Base-by-base conservation (phyloP, 2,113 vertebrate species). In the Forbesichthys agassizii region DNA sequence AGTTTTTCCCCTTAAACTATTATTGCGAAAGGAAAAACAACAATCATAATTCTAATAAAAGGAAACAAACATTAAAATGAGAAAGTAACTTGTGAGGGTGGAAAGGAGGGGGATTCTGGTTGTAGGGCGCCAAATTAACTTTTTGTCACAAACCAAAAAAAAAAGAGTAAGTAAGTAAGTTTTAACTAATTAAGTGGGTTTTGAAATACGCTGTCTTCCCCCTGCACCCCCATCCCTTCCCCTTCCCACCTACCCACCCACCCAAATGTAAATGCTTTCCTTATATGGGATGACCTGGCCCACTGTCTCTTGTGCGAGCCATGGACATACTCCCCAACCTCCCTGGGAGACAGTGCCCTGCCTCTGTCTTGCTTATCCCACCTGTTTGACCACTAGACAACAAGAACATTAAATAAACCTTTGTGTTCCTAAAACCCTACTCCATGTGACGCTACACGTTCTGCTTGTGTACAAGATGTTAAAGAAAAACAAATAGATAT, bases 101-200 rank as follows among this genome's bases (percentile, higher is more conserved):
- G 82, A 14, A 77, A 77, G 53, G 65, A 68, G 60, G 86, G 93
- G 93, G 51, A 0, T 67, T 93, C 90, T 94, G 95, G 94, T 92
- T 92, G 87, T 93, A 92, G 93, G 78, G 90, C 83, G 66, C 48
- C 81, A 84, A 77, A 93, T 86, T 90, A 93, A 95, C 94, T 94
- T 92, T 91, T 95, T 91, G 92, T 92, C 93, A 92, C 33, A 93
- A 91, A 51, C 48, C 87, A 90, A 92, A 64, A 66, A 63, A 20
- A 63, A 20, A 58, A 54, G 48, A 54, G 48, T 56, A 67, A 81
- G 67, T 73, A 55, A 75, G 62, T 65, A 78, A 77, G 92, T 94
- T 94, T 92, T 20, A 57, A 57, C 10, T 12, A 49, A 49, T 8
- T 9, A 49, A 12, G 1, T 49, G 12, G 48, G 8, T 49, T 93